Evolutionary conservation across 2,888 invertebrate genomes (phyloP).

Genomic region (Drepana falcataria): DNA sequence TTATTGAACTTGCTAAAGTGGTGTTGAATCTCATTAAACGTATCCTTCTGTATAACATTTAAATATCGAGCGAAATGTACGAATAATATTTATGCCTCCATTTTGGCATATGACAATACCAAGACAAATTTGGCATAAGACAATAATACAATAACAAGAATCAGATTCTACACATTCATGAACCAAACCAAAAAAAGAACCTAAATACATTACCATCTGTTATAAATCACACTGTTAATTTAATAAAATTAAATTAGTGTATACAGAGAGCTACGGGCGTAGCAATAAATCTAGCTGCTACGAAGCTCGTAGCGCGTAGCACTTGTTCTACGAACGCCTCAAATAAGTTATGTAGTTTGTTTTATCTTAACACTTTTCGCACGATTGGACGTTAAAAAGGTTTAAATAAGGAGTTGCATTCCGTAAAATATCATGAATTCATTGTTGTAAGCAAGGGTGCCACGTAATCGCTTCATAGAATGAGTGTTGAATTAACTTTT

Average conservation of each 20-base stretch:
- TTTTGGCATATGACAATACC: too few relatives aligned
- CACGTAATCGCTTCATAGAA: background rate
- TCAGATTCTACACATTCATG: too few relatives aligned
- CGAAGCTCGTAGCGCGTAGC: slow-evolving; percentile 29
- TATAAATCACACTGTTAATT: background rate
- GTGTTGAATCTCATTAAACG: slow-evolving; percentile 1
- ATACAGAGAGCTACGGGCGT: slow-evolving; percentile 33
- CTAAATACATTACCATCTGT: background rate
- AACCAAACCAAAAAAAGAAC: too few relatives aligned
- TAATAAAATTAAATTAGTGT: slow-evolving; percentile 22
- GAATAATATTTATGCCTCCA: too few relatives aligned
- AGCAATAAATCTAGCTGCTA: slow-evolving; percentile 50
- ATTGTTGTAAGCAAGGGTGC: background rate
- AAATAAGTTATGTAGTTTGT: slow-evolving; percentile 20
- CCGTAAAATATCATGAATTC: background rate
- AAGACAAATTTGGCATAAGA: too few relatives aligned
- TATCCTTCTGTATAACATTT: background rate
- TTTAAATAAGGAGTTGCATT: background rate
- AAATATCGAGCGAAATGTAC: too few relatives aligned
- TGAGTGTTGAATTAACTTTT: background rate
- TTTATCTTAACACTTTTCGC: slow-evolving; percentile 24
- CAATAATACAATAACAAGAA: too few relatives aligned
- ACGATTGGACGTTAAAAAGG: slow-evolving; percentile 15
- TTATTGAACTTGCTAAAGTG: slow-evolving; percentile 1
- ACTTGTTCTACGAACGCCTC: slow-evolving; percentile 19